Evolutionary conservation across 2,888 invertebrate species (phyloP).

Genomic region (Amiota minor): DNA sequence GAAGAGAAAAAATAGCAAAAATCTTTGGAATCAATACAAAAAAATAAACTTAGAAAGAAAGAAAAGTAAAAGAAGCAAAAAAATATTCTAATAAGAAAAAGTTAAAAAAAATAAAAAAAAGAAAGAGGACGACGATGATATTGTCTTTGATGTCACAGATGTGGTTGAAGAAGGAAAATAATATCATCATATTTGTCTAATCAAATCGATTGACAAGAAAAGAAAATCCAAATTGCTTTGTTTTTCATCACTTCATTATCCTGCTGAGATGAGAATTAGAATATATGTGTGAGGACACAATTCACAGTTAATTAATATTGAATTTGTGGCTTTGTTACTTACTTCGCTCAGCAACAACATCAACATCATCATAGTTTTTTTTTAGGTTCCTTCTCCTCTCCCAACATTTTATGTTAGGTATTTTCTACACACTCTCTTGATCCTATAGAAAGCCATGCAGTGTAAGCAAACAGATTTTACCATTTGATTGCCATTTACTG

Average conservation of each 20-base stretch:
- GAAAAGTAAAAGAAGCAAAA: not conserved
- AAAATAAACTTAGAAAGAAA: not conserved
- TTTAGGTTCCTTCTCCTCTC: too few relatives aligned
- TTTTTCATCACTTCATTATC: too few relatives aligned
- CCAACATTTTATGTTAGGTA: too few relatives aligned
- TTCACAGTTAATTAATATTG: conserved; percentile 26
- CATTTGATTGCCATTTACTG: conserved; percentile 21
- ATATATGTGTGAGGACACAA: not conserved
- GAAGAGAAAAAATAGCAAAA: conserved; percentile 8
- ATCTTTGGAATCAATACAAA: not conserved
- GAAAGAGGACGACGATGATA: not conserved
- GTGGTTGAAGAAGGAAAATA: not conserved
- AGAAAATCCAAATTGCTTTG: too few relatives aligned
- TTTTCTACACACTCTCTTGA: too few relatives aligned
- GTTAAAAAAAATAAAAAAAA: not conserved
- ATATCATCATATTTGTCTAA: not conserved
- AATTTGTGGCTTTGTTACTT: conserved; percentile 15
- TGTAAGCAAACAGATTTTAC: too few relatives aligned
- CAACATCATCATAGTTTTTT: too few relatives aligned
- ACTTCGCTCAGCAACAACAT: not conserved
- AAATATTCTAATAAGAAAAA: conserved; percentile 16
- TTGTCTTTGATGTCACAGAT: not conserved
- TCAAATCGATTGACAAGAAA: too few relatives aligned
- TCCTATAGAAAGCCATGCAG: too few relatives aligned
- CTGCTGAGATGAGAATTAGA: too few relatives aligned